Evolutionary conservation across 2,113 vertebrate species (phyloP).

Genomic region (Channa argus): DNA sequence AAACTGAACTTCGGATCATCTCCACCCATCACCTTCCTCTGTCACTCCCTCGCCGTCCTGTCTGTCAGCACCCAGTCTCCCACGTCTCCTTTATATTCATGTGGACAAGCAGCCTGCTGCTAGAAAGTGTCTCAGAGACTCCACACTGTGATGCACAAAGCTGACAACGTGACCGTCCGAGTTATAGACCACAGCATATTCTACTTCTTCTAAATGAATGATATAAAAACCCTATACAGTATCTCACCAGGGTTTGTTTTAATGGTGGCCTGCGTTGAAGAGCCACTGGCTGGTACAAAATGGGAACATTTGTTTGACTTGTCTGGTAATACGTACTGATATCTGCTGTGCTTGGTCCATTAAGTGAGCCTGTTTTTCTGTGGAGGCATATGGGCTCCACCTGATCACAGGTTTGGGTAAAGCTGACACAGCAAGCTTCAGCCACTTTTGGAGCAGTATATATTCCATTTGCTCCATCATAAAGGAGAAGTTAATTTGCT

Average conservation of each 20-base stretch:
- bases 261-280: too few species aligned
- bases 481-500: not conserved
- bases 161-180: conserved; percentile 39
- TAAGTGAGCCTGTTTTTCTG: not conserved
- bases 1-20: conserved; percentile 25
- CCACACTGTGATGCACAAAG: conserved; percentile 51
- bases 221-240: not conserved
- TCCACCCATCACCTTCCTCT: conserved; percentile 16
- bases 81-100: conserved; percentile 42
- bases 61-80: conserved; percentile 26
- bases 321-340: not conserved
- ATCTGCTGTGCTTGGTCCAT: not conserved
- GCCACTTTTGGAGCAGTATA: not conserved
- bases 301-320: not conserved
- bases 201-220: conserved; percentile 15
- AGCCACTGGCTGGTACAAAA: not conserved
- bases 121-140: conserved; percentile 46
- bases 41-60: not conserved
- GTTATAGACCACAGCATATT: conserved; percentile 40
- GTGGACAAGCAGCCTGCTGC: conserved; percentile 26
- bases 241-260: not conserved
- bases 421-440: conserved; percentile 34
- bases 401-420: conserved; percentile 38
- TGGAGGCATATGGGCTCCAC: conserved; percentile 13
- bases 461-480: conserved; percentile 6